Evolutionary conservation across 2,888 invertebrate species (phyloP), one percentile per base, ranked within the genome.

Genomic region (Cheilosia vernalis): DNA sequence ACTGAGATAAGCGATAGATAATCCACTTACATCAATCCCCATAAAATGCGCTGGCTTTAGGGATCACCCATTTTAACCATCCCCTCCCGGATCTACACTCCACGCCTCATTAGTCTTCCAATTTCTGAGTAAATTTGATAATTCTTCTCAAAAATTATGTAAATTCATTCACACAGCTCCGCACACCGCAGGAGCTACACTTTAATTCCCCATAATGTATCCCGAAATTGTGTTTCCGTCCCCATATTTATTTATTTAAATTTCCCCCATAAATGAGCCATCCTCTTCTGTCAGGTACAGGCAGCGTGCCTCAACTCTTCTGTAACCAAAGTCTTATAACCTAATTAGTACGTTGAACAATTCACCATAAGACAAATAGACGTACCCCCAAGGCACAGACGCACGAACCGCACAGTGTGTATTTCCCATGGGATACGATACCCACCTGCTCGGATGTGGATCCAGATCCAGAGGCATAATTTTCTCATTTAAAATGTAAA

Each of bases 321-420:
- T 17, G n/a, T 17, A 44, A 15, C 17, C 44, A 44, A 49, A 21
- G 27, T 49, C 66, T 66, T 53, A 78, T 64, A 84, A 84, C 73
- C 79, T 84, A 84, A 84, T 84, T 84, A 84, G 83, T 79, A 53
- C 37, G 63, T 74, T 84, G 58, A 74, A 79, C 69, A 63, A 73
- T 78, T 78, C 56, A 78, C 42, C 47, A 47, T 63, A 72, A 27
- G 79, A 83, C 78, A 79, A 83, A 83, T 78, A 63, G 83, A 27
- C 6, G 67, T 67, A 47, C 47, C 72, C 73, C 61, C 66, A 17
- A 70, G 73, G 63, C 63, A 37, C 21, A 73, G 56, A 15, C 49
- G 60, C 47, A 47, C 60, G 17, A 19, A 3, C 2, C 49, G 40
- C 60, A 47, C 47, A 9, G 17, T 47, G 56, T 40, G 55, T 15